Base-by-base conservation (phyloP, 35 echinoderm and acorn worm species). In the Stichopus chloronotus region DNA sequence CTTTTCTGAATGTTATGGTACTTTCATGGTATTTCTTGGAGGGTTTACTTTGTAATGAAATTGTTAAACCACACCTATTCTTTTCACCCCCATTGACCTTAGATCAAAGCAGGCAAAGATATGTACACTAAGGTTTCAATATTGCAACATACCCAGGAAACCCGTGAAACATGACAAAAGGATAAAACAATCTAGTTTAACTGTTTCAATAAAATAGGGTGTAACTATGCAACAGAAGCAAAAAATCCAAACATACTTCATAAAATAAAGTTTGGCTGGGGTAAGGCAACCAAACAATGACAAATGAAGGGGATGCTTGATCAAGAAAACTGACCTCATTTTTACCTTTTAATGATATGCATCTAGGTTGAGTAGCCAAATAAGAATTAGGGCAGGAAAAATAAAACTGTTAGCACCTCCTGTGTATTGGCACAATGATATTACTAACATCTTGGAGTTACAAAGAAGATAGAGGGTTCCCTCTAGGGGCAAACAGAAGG, bases 371-470 rank as follows among this genome's bases (percentile, higher is more conserved):
- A 83, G 53, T 56, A 83, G 53, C 19, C 80, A 83, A 83, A 83
- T 24, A 83, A 83, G 55, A 83, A 83, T 83, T 83, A 83, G 80
- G 80, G 80, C 80, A 83, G 80, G 80, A 83, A 83, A 83, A 83
- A 83, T 83, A 83, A 83, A 83, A 83, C 80, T 83, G 80, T 83
- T 83, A 56, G 80, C 80, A 83, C 80, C 80, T 83, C 80, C 80
- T 83, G 80, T 56, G 80, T 83, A 83, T 83, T 83, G 80, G 14
- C 19, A 83, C 25, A 83, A 83, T 56, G n/a, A 55, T 56, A 83
- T 52, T 53, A 83, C 19, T 55, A 55, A 55, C 80, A 83, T 83
- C 80, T 55, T 83, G 52, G 53, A 55, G 80, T 83, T 83, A 83
- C 53, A 83, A 83, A 56, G 80, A 83, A 17, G 43, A 52, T 52